phyloP scores from a whole-genome alignment of 2,797 vertebrate genomes.

The Alcedo atthis region DNA sequence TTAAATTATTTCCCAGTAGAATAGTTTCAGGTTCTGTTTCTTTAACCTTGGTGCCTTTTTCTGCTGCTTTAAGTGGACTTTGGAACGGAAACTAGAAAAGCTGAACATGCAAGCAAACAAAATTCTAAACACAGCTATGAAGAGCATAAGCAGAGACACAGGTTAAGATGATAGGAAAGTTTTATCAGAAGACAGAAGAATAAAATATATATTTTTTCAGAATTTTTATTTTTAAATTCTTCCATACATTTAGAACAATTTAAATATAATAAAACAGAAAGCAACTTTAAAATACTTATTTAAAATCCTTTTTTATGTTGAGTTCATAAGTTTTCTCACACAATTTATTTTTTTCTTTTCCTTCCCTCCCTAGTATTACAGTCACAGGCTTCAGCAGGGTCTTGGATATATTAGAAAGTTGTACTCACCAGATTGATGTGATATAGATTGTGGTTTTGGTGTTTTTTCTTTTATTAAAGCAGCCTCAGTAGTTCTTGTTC shows the following conservation, averaged over 20 bases:
- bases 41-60: not conserved
- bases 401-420: not conserved
- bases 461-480: not conserved
- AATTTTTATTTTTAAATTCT: not conserved
- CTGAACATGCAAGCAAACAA: not conserved
- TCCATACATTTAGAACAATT: not conserved
- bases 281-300: not conserved
- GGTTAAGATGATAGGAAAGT: not conserved
- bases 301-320: accelerated
- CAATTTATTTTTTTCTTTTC: not conserved
- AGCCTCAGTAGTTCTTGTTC: not conserved
- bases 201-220: not conserved
- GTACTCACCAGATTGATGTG: not conserved
- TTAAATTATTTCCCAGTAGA: not conserved
- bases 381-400: not conserved
- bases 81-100: slow-evolving; percentile 4
- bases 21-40: not conserved
- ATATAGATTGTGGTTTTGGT: not conserved
- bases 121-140: not conserved
- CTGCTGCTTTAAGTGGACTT: slow-evolving; percentile 7
- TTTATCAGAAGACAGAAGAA: not conserved
- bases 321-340: not conserved
- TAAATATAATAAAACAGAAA: not conserved
- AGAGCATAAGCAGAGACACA: not conserved
- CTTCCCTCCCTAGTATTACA: not conserved